These are phyloP conservation scores for Troglohyphantes excavatus DNA, from an alignment of 2,888 invertebrate genomes.

Conservation along the genomic window DNA sequence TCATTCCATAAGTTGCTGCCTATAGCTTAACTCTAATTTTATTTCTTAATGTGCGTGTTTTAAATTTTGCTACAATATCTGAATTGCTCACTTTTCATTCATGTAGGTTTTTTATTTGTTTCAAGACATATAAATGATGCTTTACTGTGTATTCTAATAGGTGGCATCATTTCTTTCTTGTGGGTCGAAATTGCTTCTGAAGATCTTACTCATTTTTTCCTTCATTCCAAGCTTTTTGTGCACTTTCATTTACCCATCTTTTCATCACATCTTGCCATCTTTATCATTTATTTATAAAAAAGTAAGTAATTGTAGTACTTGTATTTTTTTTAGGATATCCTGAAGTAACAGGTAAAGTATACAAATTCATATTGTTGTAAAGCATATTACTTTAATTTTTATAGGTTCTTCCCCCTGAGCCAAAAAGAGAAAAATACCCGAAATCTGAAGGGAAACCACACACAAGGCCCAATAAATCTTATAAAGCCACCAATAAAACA, in stretches of 20 bases:
- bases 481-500: background rate
- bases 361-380: background rate
- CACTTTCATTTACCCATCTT: slow-evolving; percentile 16
- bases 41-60: too few species aligned
- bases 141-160: slow-evolving; percentile 26
- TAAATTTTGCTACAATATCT: too few species aligned
- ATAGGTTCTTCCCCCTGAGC: background rate
- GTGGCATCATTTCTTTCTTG: slow-evolving; percentile 23
- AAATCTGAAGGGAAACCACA: background rate
- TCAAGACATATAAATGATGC: background rate
- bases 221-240: slow-evolving; percentile 20
- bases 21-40: too few species aligned
- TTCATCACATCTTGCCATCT: background rate
- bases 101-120: background rate
- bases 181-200: background rate
- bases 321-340: too few species aligned
- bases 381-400: background rate
- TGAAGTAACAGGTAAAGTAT: too few species aligned
- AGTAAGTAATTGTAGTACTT: slow-evolving; percentile 21
- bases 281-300: slow-evolving; percentile 8
- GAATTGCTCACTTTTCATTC: too few species aligned
- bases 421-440: background rate
- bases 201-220: slow-evolving; percentile 17
- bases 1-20: too few species aligned
- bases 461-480: background rate